Evolutionary conservation across 1,140 invertebrate species (phyloP), one percentile per base, ranked within the genome.

Genomic region (Hetaerina americana): DNA sequence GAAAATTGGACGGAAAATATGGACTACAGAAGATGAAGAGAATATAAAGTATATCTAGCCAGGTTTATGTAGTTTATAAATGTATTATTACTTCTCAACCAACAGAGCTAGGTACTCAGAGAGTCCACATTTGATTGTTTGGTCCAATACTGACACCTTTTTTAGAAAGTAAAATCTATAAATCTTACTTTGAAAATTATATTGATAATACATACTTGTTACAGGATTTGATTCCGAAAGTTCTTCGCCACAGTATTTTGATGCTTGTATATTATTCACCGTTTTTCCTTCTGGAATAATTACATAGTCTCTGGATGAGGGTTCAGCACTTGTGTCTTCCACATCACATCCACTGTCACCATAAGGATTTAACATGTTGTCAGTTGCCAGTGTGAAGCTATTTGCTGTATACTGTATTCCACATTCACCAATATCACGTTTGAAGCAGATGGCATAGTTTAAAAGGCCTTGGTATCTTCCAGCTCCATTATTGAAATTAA

Each of bases 401-500:
- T 10, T 57, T 10, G 40, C 40, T 18, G 10, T 2, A n/a, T 57
- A 57, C 40, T 57, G 40, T 12, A 57, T 57, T 12, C 40, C 22
- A n/a, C 40, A 57, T 0, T 75, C 71, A 70, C 76, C 31, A 73
- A 24, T 49, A 70, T 66, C 74, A 72, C 78, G 75, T 77, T 76
- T 77, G 72, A 84, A 83, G 69, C 80, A 84, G n/a, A 84, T 81
- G 1, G 79, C 82, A 70, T 84, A 84, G 72, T 79, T 78, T 72
- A 80, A 73, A 8, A 75, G 75, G 26, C 77, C 78, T 49, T 81
- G 79, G 76, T 83, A 82, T 0, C 81, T 80, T 0, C 82, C 81
- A 0, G 76, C 71, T 5, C 83, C 80, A 0, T 77, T 76, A 77
- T 85, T 85, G 76, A 84, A 88, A 77, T 88, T 88, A 76, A 89